Evolutionary conservation across 2,888 invertebrate species (phyloP), one percentile per base, ranked within the genome.

Genomic region (Schizotus pectinicornis): DNA sequence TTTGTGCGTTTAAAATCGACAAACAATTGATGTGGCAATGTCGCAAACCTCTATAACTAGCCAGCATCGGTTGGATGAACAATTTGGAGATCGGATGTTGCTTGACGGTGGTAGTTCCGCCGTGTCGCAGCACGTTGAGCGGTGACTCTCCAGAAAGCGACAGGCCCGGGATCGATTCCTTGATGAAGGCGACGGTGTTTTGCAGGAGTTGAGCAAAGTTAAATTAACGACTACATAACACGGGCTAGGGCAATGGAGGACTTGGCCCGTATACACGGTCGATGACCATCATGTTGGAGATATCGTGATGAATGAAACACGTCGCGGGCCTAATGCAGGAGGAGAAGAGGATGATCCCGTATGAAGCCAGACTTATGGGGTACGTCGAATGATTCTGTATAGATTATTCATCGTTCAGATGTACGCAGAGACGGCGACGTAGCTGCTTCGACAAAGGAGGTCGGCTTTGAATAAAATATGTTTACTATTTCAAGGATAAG

Each of bases 161-260:
- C n/a, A 14, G 22, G 31, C 11, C 33, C 22, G 42, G 38, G 46
- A 53, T 53, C 53, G 53, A 53, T 46, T 34, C 11, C 50, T 22
- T 47, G 48, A 41, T 35, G 47, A 8, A 41, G 41, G 54, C 46
- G 53, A 38, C 54, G 39, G 9, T 48, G 47, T 46, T 53, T 46
- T n/a, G 53, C 32, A 30, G 45, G 34, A 47, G 37, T 48, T 42
- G 9, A 41, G 31, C 56, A 49, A 56, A 56, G 56, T 56, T 56
- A 56, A 56, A 56, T 56, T 56, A 56, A 56, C 56, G 56, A 56
- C 49, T 37, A 56, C 56, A 49, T 34, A 43, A 49, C 48, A 56
- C 43, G 49, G 33, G 42, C 34, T 49, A 42, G 56, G 47, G 33
- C 14, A 34, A 22, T n/a, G 11, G 41, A 52, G 22, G 53, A 53